Conservation (phyloP, 2,113 vertebrate species). For the Balaenoptera acutorostrata region DNA sequence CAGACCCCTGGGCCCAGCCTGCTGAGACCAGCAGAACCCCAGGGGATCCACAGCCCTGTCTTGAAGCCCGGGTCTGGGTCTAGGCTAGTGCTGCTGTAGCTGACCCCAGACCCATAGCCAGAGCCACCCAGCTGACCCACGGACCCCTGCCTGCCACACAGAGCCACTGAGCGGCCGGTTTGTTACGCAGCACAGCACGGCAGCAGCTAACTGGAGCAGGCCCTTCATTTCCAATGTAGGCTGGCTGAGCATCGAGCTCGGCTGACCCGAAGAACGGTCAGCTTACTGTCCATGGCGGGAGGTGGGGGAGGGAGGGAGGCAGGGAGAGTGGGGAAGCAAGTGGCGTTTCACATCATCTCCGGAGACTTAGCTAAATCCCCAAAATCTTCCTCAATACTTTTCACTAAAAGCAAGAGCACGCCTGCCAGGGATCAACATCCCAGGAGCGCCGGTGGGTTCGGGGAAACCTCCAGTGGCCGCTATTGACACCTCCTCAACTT, state of each 20-base stretch:
- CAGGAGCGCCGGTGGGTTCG: fast-evolving
- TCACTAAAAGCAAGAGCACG: not conserved
- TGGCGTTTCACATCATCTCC: fast-evolving
- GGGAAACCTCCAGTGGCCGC: fast-evolving
- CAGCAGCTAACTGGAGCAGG: fast-evolving
- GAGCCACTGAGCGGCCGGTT: fast-evolving
- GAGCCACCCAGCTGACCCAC: not conserved
- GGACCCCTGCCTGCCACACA: fast-evolving
- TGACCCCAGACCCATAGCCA: not conserved
- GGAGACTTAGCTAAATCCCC: fast-evolving
- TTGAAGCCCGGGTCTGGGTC: fast-evolving
- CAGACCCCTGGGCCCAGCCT: not conserved
- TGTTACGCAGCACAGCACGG: fast-evolving
- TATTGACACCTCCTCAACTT: fast-evolving
- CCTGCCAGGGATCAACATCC: fast-evolving
- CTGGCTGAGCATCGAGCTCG: fast-evolving
- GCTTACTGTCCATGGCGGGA: fast-evolving
- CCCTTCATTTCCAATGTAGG: fast-evolving
- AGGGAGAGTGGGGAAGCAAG: fast-evolving
- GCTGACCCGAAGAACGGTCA: fast-evolving
- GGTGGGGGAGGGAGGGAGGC: not conserved
- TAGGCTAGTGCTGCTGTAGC: fast-evolving
- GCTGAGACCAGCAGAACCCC: not conserved
- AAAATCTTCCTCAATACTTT: fast-evolving
- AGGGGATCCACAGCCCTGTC: too few relatives aligned